Base-by-base conservation (phyloP, 2,888 invertebrate species). In the Nemoura dubitans region DNA sequence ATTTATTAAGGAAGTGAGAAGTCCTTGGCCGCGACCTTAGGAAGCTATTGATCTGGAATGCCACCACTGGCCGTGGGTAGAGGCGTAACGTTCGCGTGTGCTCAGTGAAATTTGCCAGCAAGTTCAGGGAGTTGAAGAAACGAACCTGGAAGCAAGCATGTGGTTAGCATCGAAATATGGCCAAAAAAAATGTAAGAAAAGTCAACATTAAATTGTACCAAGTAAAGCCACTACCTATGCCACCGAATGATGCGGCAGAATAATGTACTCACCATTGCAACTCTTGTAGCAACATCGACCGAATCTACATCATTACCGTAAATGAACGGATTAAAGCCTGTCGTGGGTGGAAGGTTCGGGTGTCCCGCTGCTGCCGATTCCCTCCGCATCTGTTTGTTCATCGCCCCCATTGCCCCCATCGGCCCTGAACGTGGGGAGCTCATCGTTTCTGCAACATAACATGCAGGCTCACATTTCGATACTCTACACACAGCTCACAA, bases 51-150 rank as follows among this genome's bases (percentile, higher is more conserved):
- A 98, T 97, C 92, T 99, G 99, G 90, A 99, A 98, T 5, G 99
- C 99, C 3, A 99, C 99, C 0, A 99, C 99, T 0, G 99, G 99
- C 86, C 99, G 94, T 0, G 99, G 99, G 92, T 99, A 99, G 0
- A 99, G 93, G 0, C 99, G 94, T 87, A 99, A 92, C 0, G 99
- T 99, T 87, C 99, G 94, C 0, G 99, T 99, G 92, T 99, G 99
- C 90, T 99, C 99, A 89, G 97, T 96, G 91, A 99, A 99, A 91
- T 99, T 99, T 0, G 98, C 99, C 89, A 99, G 92, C 14, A 98
- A 95, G 91, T 99, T 99, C 90, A 98, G 96, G 0, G 99, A 99
- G 92, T 99, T 99, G 94, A 99, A 99, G 92, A 99, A 99, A 14
- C 98, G 95, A 30, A 98, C 95, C 96, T 96, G 91, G 86, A 92